Conservation (phyloP, 2,888 invertebrate genomes). For the Megastigmus dorsalis region DNA sequence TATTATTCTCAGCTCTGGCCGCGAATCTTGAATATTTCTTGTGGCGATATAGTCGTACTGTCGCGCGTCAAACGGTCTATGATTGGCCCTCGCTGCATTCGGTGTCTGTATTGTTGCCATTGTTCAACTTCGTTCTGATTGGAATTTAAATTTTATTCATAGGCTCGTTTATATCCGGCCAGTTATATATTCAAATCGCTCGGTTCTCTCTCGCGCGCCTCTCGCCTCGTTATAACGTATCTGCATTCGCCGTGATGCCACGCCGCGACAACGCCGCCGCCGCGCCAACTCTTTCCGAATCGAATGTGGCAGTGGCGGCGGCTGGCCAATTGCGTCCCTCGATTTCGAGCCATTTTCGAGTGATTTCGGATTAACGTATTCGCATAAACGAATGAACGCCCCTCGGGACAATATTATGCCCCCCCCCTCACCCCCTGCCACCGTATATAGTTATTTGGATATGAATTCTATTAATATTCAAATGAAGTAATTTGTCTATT, state of each 20-base stretch:
- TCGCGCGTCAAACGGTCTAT: background rate
- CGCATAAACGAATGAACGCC: background rate
- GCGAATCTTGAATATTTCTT: conserved; percentile 36
- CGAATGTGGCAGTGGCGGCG: background rate
- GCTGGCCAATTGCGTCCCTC: background rate
- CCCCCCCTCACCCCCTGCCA: background rate
- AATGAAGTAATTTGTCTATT: conserved; percentile 27
- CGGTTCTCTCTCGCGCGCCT: conserved; percentile 47
- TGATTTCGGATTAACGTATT: conserved; percentile 50
- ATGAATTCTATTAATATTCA: conserved; percentile 35
- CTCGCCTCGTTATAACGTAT: conserved; percentile 39
- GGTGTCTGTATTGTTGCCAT: conserved; percentile 64
- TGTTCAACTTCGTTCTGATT: conserved; percentile 67
- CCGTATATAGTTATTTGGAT: background rate
- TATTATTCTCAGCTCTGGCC: too few species aligned
- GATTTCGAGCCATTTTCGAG: conserved; percentile 41
- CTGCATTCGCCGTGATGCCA: background rate
- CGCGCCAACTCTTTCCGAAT: conserved; percentile 19
- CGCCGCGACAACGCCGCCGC: too few species aligned
- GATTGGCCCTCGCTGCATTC: background rate
- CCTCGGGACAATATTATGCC: too few species aligned
- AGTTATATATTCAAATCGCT: conserved; percentile 73
- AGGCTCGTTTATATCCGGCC: conserved; percentile 73
- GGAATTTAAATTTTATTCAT: conserved; percentile 74
- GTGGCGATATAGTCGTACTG: background rate